Base-by-base conservation (phyloP, 2,113 vertebrate genomes). In the Pterocles burchelli region DNA sequence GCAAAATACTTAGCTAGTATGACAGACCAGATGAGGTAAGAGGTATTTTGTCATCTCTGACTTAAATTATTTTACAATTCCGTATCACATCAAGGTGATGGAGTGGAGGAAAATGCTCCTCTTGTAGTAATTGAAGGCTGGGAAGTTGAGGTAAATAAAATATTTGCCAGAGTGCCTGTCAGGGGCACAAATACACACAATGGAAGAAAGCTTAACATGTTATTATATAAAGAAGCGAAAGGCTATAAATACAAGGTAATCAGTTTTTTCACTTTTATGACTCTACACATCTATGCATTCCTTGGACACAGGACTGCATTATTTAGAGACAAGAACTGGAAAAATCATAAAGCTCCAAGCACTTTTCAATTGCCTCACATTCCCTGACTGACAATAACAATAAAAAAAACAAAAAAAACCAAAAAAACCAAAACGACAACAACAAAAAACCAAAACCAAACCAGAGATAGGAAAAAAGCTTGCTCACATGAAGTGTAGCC, bases 81-180 rank as follows among this genome's bases (percentile, higher is more conserved):
- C 33, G 41, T 41, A 41, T 94, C 91, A 88, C 43, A 25, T 48
- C 73, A 73, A 57, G 57, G 78, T 63, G 29, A 58, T 78, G 17
- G 20, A 82, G 22, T 25, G 46, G 90, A 72, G 26, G 51, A 93
- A 43, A 84, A n/a, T 18, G 15, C 71, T 89, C 24, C 34, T 86
- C 51, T 96, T 90, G 70, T 81, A 89, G 45, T 52, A 92, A 68
- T 49, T 88, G n/a, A 85, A 92, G 67, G 57, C 38, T 7, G 7
- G 59, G 77, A 91, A 88, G 25, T 16, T 75, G 86, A 55, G 31
- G 55, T 58, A 96, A 96, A 92, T 51, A 34, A 59, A 97, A 95
- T 43, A 66, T 89, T 62, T 93, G 26, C 79, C 45, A 16, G 36
- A 90, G 28, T 20, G 19, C 45, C 82, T 92, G 48, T 94, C 71